Percentiles rank a stretch among this genome's conserved stretches.
These are phyloP conservation scores for Mycteria americana DNA, from an alignment of 2,797 vertebrate genomes.

Conservation along the genomic window DNA sequence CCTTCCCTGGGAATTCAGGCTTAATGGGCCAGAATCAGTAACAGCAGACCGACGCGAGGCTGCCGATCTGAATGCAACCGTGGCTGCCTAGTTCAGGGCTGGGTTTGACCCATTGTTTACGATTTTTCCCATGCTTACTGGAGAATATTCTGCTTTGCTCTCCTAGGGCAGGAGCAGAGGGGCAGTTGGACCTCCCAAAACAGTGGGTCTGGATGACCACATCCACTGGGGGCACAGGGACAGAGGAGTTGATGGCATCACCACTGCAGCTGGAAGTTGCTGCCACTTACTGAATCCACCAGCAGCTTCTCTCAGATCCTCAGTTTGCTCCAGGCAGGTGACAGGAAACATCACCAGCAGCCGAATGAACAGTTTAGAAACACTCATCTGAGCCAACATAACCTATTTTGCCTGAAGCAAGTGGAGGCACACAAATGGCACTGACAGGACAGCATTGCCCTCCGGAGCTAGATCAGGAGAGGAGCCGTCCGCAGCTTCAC, in stretches of 20 bases:
- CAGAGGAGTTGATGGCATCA: neutral
- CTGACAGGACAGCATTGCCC: neutral
- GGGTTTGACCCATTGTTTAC: neutral
- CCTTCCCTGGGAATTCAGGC: neutral
- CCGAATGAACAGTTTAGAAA: neutral
- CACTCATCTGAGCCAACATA: neutral
- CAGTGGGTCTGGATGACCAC: neutral
- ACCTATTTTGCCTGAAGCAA: neutral
- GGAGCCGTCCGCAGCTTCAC: neutral
- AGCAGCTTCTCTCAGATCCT: neutral
- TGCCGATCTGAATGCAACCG: neutral
- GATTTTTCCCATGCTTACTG: fast-evolving
- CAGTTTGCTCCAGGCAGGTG: constrained; percentile 6
- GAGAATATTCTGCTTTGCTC: neutral
- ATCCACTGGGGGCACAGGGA: fast-evolving
- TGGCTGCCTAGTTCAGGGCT: neutral
- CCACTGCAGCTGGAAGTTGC: neutral
- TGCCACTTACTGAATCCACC: neutral
- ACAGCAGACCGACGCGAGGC: neutral
- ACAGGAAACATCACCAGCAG: neutral
- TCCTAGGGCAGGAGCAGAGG: neutral
- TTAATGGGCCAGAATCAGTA: neutral
- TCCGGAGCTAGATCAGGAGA: neutral
- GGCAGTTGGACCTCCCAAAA: neutral
- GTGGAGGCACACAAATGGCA: neutral